Base-by-base conservation (phyloP, 2,888 invertebrate genomes). In the Drosophila sordidapex region DNA sequence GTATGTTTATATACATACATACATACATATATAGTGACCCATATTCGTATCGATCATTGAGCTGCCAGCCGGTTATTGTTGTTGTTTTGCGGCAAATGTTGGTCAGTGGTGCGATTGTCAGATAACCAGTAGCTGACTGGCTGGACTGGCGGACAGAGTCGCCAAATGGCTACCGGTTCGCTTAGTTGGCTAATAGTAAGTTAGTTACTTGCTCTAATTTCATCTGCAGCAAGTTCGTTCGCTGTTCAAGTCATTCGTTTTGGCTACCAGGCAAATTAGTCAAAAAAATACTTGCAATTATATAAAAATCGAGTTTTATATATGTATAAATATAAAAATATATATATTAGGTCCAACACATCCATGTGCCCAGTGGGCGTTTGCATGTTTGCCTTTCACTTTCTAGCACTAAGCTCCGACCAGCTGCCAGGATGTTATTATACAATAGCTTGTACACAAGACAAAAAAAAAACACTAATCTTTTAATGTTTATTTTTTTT, bases 321-420 rank as follows among this genome's bases (percentile, higher is more conserved):
- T 64, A 58, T 65, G 46, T 48, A 59, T 33, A 59, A 38, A 40
- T 25, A 48, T 49, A 58, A 40, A 53, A 36, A 29, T 64, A 38
- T 38, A 29, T 52, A 35, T 74, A 29, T 43, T 25, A 36, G 6
- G 18, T 27, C 4, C 11, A 38, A 13, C n/a, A 56, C 27, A 46
- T 53, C 25, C 35, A 40, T 31, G 71, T 74, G 70, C 65, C 79
- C 82, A 87, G 89, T 84, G 89, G 84, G 84, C 84, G 90, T 84
- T 84, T 89, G 72, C 85, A 70, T 87, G 82, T 71, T 73, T 74
- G 85, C 84, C 84, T 84, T 84, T 84, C 84, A 84, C 84, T 84
- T 89, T 79, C 36, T 52, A 61, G 27, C 73, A 25, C 73, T 53
- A 35, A 40, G 56, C 57, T 54, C 43, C 40, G 29, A 54, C 59